Conservation (phyloP, 1,140 invertebrate genomes). For the Bactericera cockerelli region DNA sequence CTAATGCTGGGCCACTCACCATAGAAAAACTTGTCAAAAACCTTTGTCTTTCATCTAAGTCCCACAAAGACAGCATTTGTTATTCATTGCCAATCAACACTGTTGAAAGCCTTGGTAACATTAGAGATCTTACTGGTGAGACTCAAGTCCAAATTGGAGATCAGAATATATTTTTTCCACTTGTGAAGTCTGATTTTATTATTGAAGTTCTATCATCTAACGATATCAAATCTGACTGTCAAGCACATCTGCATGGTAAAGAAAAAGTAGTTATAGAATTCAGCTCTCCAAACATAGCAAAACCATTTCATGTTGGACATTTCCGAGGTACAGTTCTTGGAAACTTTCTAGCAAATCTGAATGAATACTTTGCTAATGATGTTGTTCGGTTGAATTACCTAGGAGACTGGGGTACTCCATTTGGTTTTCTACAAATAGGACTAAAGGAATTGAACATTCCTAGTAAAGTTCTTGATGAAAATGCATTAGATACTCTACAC, state of each 20-base stretch:
- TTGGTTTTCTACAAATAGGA: conserved; percentile 67
- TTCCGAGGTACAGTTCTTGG: conserved; percentile 90
- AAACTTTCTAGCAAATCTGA: conserved; percentile 80
- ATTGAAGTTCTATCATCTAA: background rate
- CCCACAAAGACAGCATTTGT: background rate
- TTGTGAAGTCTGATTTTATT: background rate
- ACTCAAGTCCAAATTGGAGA: background rate
- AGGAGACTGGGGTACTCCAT: conserved; percentile 97
- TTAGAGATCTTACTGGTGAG: background rate
- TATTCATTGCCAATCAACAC: background rate
- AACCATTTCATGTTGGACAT: conserved; percentile 95
- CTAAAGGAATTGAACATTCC: conserved; percentile 39
- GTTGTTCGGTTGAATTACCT: conserved; percentile 83
- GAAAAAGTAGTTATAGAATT: conserved; percentile 10
- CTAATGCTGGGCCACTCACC: background rate
- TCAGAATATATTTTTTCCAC: background rate
- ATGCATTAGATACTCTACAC: conserved; percentile 51
- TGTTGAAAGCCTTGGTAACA: background rate
- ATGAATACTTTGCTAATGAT: conserved; percentile 51
- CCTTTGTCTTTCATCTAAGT: background rate
- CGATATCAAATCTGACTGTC: background rate
- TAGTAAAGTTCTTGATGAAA: conserved; percentile 36
- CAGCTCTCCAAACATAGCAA: conserved; percentile 94
- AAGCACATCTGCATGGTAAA: background rate
- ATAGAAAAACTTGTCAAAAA: background rate